Evolutionary conservation across 2,888 invertebrate species (phyloP), one percentile per base, ranked within the genome.

Genomic region (Rotaria macrura): DNA sequence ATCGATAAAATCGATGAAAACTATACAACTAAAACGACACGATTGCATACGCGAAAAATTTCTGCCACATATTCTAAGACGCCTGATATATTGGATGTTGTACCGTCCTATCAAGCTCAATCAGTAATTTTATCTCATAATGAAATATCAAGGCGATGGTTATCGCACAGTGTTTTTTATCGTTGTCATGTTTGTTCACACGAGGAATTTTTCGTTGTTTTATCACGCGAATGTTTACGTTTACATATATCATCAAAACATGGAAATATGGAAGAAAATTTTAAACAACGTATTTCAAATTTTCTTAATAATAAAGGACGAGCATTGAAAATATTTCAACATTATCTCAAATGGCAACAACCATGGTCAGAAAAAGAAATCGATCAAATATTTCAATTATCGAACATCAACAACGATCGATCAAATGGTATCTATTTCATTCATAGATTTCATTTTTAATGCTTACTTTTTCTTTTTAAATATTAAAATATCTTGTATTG

Each of bases 201-300:
- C 7, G 79, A 79, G 43, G 79, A 79, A 43, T 79, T 40, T 40
- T 79, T 43, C 43, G 79, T 79, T 79, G 25, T n/a, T 3, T 9
- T n/a, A n/a, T 79, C 79, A 79, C 40, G 43, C 9, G 79, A 79
- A 79, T 79, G 79, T n/a, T 43, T 79, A 38, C 79, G 79, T 43
- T 79, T 79, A 43, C 79, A 79, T 43, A 79, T 79, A 40, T 79
- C 79, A 25, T 79, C 79, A n/a, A 79, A 79, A 79, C 79, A 79
- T 79, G 79, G 43, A 43, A 79, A 79, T 79, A 43, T 79, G 79
- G 79, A 79, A 79, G 79, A 79, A 43, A 79, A 43, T 79, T 79
- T 79, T 43, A 79, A 79, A 43, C 79, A 43, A n/a, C 79, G 79
- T 79, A 40, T 79, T 10, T 79, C 79, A n/a, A 79, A 79, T 79